These are phyloP conservation scores for Cottus gobio DNA, from an alignment of 2,113 vertebrate genomes.

Conservation along the genomic window DNA sequence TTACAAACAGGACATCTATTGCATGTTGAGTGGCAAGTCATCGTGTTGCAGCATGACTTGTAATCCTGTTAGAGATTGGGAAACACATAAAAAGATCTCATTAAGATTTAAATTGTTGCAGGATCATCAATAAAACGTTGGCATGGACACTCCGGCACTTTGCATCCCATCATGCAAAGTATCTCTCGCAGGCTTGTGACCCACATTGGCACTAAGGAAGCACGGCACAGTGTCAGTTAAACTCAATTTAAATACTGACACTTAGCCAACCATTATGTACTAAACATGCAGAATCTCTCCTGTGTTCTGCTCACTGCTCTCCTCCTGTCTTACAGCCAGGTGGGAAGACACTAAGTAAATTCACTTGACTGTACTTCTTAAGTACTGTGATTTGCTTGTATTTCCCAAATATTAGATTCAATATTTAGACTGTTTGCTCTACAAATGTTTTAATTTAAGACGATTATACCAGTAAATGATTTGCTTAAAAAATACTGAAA, in stretches of 20 bases:
- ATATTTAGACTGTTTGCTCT: background rate
- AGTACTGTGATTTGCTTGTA: background rate
- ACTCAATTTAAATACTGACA: constrained; percentile 31
- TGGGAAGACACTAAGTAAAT: background rate
- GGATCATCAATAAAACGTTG: constrained; percentile 60
- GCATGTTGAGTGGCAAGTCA: constrained; percentile 64
- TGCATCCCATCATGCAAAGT: constrained; percentile 48
- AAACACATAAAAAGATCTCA: constrained; percentile 68
- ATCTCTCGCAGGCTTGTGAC: constrained; percentile 37
- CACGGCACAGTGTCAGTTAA: background rate
- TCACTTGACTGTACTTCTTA: background rate
- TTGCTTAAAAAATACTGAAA: background rate
- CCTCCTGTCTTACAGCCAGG: background rate
- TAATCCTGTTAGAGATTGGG: constrained; percentile 72
- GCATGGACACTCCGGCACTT: constrained; percentile 33
- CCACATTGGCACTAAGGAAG: constrained; percentile 34
- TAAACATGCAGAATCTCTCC: background rate
- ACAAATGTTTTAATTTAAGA: background rate
- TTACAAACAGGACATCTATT: constrained; percentile 58
- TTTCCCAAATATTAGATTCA: background rate
- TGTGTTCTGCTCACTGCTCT: background rate
- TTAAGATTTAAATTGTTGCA: constrained; percentile 69
- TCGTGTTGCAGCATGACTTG: constrained; percentile 48
- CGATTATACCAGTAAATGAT: background rate
- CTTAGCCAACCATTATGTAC: background rate